Evolutionary conservation across 2,113 vertebrate genomes (phyloP).

Genomic region (Catagonus wagneri): DNA sequence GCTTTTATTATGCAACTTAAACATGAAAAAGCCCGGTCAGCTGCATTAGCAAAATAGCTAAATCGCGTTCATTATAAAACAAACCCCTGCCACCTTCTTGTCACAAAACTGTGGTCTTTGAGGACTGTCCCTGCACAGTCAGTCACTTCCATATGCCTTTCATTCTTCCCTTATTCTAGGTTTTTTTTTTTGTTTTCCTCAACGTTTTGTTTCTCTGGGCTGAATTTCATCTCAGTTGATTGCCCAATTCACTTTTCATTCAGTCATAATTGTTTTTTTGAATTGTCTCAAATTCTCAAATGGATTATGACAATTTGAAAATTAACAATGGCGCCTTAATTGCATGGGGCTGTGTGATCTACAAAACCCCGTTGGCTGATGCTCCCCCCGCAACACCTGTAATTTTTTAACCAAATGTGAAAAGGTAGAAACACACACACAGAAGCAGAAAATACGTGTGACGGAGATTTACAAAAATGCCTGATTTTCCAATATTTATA

Average conservation of each 20-base stretch:
- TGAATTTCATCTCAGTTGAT: slow-evolving; percentile 86
- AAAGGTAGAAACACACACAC: slow-evolving; percentile 76
- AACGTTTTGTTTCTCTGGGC: slow-evolving; percentile 83
- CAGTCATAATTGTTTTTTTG: slow-evolving; percentile 86
- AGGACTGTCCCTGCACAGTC: slow-evolving; percentile 39
- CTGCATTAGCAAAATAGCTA: slow-evolving; percentile 72
- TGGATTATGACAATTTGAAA: slow-evolving; percentile 86
- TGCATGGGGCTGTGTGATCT: slow-evolving; percentile 83
- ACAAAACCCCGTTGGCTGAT: slow-evolving; percentile 78
- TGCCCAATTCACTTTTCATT: slow-evolving; percentile 86
- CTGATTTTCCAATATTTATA: slow-evolving; percentile 76
- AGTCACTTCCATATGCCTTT: slow-evolving; percentile 80
- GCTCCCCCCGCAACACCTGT: slow-evolving; percentile 40
- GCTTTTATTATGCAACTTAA: slow-evolving; percentile 77
- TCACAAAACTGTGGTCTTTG: slow-evolving; percentile 78
- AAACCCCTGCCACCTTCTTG: slow-evolving; percentile 65
- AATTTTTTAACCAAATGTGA: slow-evolving; percentile 68
- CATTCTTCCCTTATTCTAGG: slow-evolving; percentile 79
- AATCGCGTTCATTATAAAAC: slow-evolving; percentile 64
- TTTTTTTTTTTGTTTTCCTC: slow-evolving; percentile 21
- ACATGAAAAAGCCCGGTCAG: slow-evolving; percentile 69
- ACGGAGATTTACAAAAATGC: slow-evolving; percentile 64
- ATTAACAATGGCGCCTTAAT: slow-evolving; percentile 86
- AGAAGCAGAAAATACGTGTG: slow-evolving; percentile 51
- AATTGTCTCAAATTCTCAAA: slow-evolving; percentile 87